A percentile compares a stretch with the other conserved stretches of the same genome.
phyloP scores from a whole-genome alignment of 2,113 vertebrate genomes.

The Ailurus styani region DNA sequence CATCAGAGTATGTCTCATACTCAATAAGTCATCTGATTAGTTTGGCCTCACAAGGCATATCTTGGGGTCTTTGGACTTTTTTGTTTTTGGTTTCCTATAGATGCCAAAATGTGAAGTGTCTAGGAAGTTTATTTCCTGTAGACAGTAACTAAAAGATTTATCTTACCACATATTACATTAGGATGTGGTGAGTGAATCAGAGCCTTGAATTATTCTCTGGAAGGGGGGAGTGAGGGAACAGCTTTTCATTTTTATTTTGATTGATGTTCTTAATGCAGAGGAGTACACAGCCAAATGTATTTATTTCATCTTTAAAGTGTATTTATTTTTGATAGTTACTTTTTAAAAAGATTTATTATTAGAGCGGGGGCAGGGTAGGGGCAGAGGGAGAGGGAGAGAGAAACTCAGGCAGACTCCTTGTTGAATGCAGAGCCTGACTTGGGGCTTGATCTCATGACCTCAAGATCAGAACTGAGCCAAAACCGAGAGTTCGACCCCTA shows the following conservation, averaged over 20 bases:
- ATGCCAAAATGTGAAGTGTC: conserved; percentile 40
- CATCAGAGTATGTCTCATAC: neutral
- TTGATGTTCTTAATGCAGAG: conserved; percentile 39
- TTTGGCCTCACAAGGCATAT: neutral
- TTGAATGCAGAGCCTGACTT: too few relatives aligned
- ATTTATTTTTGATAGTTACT: neutral
- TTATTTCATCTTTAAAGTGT: neutral
- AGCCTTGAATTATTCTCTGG: conserved; percentile 48
- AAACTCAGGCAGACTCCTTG: too few relatives aligned
- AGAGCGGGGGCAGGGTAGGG: neutral
- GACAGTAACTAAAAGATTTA: conserved; percentile 49
- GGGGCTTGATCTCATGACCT: too few relatives aligned
- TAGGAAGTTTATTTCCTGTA: conserved; percentile 60
- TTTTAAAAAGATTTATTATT: neutral
- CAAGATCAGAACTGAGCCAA: too few relatives aligned
- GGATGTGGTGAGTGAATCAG: conserved; percentile 68
- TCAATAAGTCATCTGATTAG: conserved; percentile 34
- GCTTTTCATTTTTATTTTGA: conserved; percentile 63
- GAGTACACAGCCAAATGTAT: neutral
- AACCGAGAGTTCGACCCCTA: too few relatives aligned
- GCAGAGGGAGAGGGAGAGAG: neutral
- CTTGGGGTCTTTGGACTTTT: conserved; percentile 6
- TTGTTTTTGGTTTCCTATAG: conserved; percentile 27
- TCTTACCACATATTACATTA: conserved; percentile 61
- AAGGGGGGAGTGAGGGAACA: neutral